Percentiles rank a stretch among this genome's conserved stretches.
Evolutionary conservation across 2,888 invertebrate genomes (phyloP).

Genomic region (Tetragonula carbonaria): DNA sequence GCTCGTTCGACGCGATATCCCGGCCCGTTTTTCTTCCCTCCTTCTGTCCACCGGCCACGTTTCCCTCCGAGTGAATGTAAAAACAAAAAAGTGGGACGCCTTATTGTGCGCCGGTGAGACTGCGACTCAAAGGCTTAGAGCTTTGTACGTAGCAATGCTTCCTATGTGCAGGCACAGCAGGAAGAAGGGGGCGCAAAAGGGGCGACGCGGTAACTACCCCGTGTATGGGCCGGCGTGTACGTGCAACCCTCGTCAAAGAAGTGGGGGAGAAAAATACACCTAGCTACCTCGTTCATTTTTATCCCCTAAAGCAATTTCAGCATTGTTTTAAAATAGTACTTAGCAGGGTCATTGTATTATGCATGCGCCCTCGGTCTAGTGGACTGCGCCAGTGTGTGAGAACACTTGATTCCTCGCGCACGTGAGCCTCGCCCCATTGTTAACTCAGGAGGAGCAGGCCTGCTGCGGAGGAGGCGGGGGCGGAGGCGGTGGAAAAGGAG

Average conservation of each 20-base stretch:
- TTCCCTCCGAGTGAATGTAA: conserved; percentile 73
- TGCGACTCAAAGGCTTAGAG: conserved; percentile 83
- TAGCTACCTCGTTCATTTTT: conserved; percentile 84
- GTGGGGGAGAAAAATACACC: conserved; percentile 83
- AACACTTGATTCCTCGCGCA: conserved; percentile 84
- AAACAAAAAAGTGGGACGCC: conserved; percentile 81
- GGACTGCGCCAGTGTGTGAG: conserved; percentile 80
- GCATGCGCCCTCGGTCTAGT: conserved; percentile 83
- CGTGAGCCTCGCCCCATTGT: conserved; percentile 83
- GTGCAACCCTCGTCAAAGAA: conserved; percentile 79
- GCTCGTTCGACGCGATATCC: neutral
- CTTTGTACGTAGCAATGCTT: conserved; percentile 77
- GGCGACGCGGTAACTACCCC: conserved; percentile 75
- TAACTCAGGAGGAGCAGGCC: conserved; percentile 75
- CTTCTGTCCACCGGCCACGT: neutral
- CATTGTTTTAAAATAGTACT: conserved; percentile 85
- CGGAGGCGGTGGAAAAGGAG: conserved; percentile 54
- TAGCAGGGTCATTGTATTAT: conserved; percentile 85
- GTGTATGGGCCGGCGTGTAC: conserved; percentile 72
- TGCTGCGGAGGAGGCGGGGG: conserved; percentile 49
- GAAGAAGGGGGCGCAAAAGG: conserved; percentile 55
- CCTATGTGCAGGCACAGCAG: conserved; percentile 67
- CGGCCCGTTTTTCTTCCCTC: neutral
- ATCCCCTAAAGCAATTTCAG: conserved; percentile 85
- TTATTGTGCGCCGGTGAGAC: conserved; percentile 83